Base-by-base conservation (phyloP, 1,140 invertebrate species). In the Trachymyrmex cornetzi region DNA sequence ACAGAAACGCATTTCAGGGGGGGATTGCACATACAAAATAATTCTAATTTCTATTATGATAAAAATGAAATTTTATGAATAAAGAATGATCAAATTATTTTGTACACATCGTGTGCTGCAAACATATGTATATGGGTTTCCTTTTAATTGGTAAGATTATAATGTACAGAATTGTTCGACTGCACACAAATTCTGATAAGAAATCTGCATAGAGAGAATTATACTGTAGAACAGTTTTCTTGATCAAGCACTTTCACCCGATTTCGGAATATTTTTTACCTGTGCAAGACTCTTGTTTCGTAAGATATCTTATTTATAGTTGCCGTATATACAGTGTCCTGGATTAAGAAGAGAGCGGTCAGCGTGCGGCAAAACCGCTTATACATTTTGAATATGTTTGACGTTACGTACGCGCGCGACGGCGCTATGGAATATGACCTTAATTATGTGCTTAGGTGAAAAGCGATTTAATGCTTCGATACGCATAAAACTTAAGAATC, bases 181-280 rank as follows among this genome's bases (percentile, higher is more conserved):
- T 19, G 53, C 38, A 9, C 38, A 34, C 38, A 14, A 16, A 50
- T 9, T 57, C 48, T 44, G 69, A 75, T 64, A 85, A 85, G 38
- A 72, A 72, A 71, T 85, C 57, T 66, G 57, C 44, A 55, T 64
- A 24, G n/a, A 9, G 71, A 19, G 53, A 59, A 34, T 53, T 75
- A 71, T 30, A 50, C 16, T 14, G 66, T 71, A 64, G 19, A 22
- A 16, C 55, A 55, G 38, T 59, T 61, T 55, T 75, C 59, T 53
- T 64, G 38, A 61, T 22, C 80, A 34, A 48, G 24, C 44, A 59
- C 88, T 86, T 88, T 88, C 88, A 81, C 71, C 55, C 63, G 69
- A 86, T 89, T 89, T 89, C 64, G 74, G 82, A 71, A 88, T 86
- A 55, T 67, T 88, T 86, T 81, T 77, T 44, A 67, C 24, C 64